Evolutionary conservation across 53 echinoderm and acorn worm species (phyloP), one percentile per base, ranked within the genome.

Genomic region (Astropecten irregularis): DNA sequence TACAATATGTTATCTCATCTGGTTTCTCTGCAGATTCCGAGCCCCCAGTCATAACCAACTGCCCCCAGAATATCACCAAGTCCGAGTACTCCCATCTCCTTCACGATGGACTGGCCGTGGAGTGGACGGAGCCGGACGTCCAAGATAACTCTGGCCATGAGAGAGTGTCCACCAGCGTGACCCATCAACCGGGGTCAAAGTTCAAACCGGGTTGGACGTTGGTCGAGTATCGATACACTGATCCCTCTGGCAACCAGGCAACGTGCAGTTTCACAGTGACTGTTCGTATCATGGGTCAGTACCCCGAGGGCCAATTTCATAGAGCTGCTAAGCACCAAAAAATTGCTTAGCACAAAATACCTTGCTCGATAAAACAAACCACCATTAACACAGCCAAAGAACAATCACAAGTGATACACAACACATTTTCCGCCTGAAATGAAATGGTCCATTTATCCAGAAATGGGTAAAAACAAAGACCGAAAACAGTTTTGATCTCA

Each of bases 181-280:
- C 61, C 20, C 79, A 62, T 62, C 37, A 29, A n/a, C 23, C 79
- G 13, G 79, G 79, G 46, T 60, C 79, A 13, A 79, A 62, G 79
- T 79, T 79, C 62, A 6, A 31, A 30, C 48, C 28, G 48, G 79
- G 79, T 7, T 62, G 47, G 19, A 61, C 60, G 10, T 19, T 32
- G 14, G 79, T 79, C 57, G 61, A 47, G 27, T 79, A 79, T 33
- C 61, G 46, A 3, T 79, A 16, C 46, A 20, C 61, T 1, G 79
- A 79, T 62, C 46, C 79, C 22, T 79, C 79, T 9, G 47, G 30
- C 48, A 79, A 79, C 48, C 32, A 11, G 23, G 79, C 79, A 2
- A 27, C 42, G 25, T 79, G 79, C 21, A 46, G 33, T 42, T 79
- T 79, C 49, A 28, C 49, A 2, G 49, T 79, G 9, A 79, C 30